phyloP scores from a whole-genome alignment of 1,140 invertebrate species.

The Helicoverpa armigera region DNA sequence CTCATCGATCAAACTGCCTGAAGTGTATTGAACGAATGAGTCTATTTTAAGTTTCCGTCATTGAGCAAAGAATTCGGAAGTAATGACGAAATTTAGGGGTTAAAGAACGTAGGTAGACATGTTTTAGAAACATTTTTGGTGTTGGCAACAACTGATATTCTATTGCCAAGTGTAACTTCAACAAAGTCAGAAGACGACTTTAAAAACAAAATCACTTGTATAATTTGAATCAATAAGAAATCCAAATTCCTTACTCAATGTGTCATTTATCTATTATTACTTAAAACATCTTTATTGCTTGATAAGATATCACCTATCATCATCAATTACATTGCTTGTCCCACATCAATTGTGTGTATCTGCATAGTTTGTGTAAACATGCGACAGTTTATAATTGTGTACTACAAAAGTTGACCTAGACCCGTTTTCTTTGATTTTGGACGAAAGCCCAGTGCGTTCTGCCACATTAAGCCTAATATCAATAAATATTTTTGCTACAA shows the following conservation, averaged over 20 bases:
- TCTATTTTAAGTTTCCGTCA: slow-evolving; percentile 16
- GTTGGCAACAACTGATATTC: slow-evolving; percentile 15
- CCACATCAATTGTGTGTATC: slow-evolving; percentile 29
- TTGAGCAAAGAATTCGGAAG: slow-evolving; percentile 19
- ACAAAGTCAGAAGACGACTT: no score
- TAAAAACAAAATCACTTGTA: background rate
- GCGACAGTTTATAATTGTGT: slow-evolving; percentile 37
- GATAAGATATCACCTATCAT: slow-evolving; percentile 40
- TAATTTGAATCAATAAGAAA: background rate
- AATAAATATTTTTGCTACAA: slow-evolving; percentile 42
- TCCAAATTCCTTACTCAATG: slow-evolving; percentile 8
- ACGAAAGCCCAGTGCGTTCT: slow-evolving; percentile 65
- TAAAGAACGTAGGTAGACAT: background rate
- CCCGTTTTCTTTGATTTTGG: slow-evolving; percentile 70
- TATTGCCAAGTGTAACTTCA: background rate
- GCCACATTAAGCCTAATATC: slow-evolving; percentile 59
- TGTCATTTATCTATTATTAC: background rate
- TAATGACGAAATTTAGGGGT: background rate
- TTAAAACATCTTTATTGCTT: slow-evolving; percentile 38
- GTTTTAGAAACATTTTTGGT: slow-evolving; percentile 13
- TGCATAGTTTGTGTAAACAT: slow-evolving; percentile 20
- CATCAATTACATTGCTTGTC: slow-evolving; percentile 15
- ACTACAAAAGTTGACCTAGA: slow-evolving; percentile 68
- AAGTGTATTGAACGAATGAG: background rate
- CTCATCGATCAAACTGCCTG: slow-evolving; percentile 9